A percentile compares a stretch with the other conserved stretches of the same genome.
These are phyloP conservation scores for Vespertilio murinus DNA, from an alignment of 2,797 vertebrate genomes.

Conservation along the genomic window DNA sequence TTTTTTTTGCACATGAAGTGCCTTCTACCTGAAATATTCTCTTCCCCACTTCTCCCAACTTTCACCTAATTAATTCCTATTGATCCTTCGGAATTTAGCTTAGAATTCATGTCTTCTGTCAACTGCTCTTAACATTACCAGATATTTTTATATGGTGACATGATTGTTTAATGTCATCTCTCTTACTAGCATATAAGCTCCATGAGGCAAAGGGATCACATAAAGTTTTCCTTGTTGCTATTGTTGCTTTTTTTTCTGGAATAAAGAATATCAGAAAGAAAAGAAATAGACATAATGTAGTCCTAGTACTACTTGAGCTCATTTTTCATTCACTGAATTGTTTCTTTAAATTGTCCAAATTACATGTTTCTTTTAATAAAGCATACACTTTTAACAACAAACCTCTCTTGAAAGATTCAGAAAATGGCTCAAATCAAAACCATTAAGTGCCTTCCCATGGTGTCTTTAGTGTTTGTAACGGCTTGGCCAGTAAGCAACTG, in stretches of 20 bases:
- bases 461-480: neutral
- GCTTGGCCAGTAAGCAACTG: constrained; percentile 19
- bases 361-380: constrained; percentile 65
- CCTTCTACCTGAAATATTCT: neutral
- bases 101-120: neutral
- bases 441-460: constrained; percentile 6
- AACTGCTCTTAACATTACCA: neutral
- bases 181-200: neutral
- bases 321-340: neutral
- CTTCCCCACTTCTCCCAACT: neutral
- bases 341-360: constrained; percentile 35
- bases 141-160: neutral
- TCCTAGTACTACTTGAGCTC: neutral
- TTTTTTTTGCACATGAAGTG: neutral
- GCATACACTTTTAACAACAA: constrained; percentile 61
- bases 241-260: neutral
- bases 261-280: neutral
- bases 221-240: neutral
- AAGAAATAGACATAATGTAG: neutral
- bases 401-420: constrained; percentile 16
- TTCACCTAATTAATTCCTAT: neutral
- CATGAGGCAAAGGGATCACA: neutral
- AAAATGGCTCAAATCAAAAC: constrained; percentile 54
- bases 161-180: neutral
- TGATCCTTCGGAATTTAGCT: neutral